A percentile compares a stretch with the other conserved stretches of the same genome.
phyloP scores from a whole-genome alignment of 2,113 vertebrate species.

The Aspiorhynchus laticeps region DNA sequence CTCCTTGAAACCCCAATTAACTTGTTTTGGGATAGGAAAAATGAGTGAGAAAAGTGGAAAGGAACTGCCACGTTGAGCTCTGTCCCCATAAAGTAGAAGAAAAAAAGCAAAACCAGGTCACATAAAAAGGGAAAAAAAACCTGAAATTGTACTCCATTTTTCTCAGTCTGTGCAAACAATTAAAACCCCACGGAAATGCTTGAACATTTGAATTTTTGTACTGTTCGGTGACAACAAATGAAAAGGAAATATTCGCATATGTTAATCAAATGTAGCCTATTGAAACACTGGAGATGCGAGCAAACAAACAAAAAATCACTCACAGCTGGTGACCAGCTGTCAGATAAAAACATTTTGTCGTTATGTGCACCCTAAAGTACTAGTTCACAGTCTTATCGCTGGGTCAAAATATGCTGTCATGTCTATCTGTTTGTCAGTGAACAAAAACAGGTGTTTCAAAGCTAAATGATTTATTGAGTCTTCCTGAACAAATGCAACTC shows the following conservation, averaged over 20 bases:
- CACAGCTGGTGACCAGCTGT: constrained; percentile 71
- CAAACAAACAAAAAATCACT: not conserved
- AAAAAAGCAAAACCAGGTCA: constrained; percentile 15
- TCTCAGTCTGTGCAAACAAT: not conserved
- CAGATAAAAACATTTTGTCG: constrained; percentile 43
- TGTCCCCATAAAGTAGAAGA: constrained; percentile 36
- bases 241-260: constrained; percentile 21
- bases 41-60: constrained; percentile 54
- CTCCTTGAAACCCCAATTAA: constrained; percentile 58
- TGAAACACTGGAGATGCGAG: not conserved
- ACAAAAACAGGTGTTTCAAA: constrained; percentile 14
- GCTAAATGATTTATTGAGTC: not conserved
- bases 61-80: constrained; percentile 64
- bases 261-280: not conserved
- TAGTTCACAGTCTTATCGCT: not conserved
- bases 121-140: constrained; percentile 10
- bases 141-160: not conserved
- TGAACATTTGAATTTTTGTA: not conserved
- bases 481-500: not conserved
- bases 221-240: not conserved
- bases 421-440: constrained; percentile 1
- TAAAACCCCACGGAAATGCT: constrained; percentile 8
- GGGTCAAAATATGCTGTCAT: not conserved
- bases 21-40: constrained; percentile 33
- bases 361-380: not conserved